These are phyloP conservation scores for Syndactyla subalaris DNA, from an alignment of 2,797 vertebrate species.

Conservation along the genomic window DNA sequence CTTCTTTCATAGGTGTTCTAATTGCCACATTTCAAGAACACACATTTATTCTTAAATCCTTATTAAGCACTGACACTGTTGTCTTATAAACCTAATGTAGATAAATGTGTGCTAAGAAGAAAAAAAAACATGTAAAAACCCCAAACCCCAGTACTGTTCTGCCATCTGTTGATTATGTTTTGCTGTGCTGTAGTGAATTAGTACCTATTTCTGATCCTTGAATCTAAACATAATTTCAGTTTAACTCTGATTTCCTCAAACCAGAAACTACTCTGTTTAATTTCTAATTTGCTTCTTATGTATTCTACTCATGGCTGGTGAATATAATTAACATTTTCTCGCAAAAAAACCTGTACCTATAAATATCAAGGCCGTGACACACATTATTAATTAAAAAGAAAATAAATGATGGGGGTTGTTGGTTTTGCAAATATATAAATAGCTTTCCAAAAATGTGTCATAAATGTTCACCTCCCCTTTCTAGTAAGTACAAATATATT, in stretches of 20 bases:
- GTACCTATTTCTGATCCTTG: not conserved
- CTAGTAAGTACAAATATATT: not conserved
- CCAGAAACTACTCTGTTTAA: conserved; percentile 15
- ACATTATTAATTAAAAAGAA: not conserved
- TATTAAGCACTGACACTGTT: not conserved
- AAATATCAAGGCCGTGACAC: not conserved
- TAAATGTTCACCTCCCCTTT: not conserved
- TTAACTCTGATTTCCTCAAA: conserved; percentile 26
- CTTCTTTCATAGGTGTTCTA: not conserved
- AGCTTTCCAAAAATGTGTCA: not conserved
- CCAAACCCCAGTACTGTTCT: not conserved
- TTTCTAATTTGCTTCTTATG: conserved; percentile 42
- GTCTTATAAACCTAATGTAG: not conserved
- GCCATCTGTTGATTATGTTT: conserved; percentile 30
- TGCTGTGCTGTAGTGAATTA: conserved; percentile 3
- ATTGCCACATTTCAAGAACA: not conserved
- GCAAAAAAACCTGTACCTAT: not conserved
- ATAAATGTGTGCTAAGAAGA: not conserved
- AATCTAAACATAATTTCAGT: conserved; percentile 25
- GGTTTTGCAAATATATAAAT: not conserved
- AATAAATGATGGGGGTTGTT: not conserved
- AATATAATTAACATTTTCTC: conserved; percentile 57
- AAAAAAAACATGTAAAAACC: not conserved
- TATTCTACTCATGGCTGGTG: not conserved
- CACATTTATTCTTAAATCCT: not conserved